phyloP scores from a whole-genome alignment of 1,140 invertebrate genomes.

The Teleogryllus occipitalis region DNA sequence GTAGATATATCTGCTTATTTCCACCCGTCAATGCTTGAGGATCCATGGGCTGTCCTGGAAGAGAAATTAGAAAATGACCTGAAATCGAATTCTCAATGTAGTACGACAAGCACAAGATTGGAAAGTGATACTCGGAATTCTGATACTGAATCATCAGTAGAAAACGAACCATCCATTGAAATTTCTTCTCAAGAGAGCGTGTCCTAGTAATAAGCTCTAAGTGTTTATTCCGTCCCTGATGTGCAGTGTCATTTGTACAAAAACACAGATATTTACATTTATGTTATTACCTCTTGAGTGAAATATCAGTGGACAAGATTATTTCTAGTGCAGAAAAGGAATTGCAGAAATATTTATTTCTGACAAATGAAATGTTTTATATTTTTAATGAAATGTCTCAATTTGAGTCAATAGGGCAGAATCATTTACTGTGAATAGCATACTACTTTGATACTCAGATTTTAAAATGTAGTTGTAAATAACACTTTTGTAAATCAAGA shows the following conservation, averaged over 20 bases:
- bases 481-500: too few species aligned
- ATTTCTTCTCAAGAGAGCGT: background rate
- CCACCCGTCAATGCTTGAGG: constrained; percentile 21
- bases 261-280: background rate
- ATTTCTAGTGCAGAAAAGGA: too few species aligned
- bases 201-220: background rate
- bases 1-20: constrained; percentile 16
- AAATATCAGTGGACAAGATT: too few species aligned
- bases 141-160: background rate
- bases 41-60: constrained; percentile 22
- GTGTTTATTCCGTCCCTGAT: background rate
- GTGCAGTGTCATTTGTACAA: background rate
- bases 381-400: too few species aligned
- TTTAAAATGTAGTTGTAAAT: too few species aligned
- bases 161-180: background rate
- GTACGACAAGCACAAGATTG: background rate
- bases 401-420: too few species aligned
- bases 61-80: constrained; percentile 3
- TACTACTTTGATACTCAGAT: too few species aligned
- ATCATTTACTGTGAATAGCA: too few species aligned
- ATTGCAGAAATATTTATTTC: too few species aligned
- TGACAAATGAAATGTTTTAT: too few species aligned
- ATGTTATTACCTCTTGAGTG: background rate
- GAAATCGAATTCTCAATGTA: background rate
- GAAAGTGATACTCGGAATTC: background rate